Conservation (phyloP, 2,888 invertebrate species). For the Heteropelma amictum region DNA sequence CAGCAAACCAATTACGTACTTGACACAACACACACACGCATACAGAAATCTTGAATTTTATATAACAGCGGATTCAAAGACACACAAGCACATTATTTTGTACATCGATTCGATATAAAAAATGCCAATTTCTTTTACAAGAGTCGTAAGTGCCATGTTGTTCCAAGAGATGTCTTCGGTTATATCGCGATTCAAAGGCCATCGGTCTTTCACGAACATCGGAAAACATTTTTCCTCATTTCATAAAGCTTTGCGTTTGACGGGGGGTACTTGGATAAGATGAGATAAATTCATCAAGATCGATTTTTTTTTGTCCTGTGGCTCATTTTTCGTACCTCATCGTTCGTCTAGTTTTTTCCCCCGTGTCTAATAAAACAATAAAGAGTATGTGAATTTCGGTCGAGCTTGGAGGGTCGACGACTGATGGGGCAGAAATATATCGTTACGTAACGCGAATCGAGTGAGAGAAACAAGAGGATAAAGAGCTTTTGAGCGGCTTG, state of each 20-base stretch:
- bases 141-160: constrained; percentile 13
- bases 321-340: no score
- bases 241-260: no score
- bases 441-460: constrained; percentile 11
- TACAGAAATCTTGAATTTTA: constrained; percentile 40
- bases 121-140: neutral
- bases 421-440: constrained; percentile 7
- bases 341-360: no score
- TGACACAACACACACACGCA: no score
- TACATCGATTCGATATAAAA: neutral
- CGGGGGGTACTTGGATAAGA: no score
- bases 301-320: no score
- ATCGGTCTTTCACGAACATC: constrained; percentile 9
- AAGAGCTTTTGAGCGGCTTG: constrained; percentile 19
- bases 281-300: no score
- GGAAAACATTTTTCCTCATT: neutral
- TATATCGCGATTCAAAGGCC: neutral
- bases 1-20: constrained; percentile 46
- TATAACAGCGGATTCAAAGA: constrained; percentile 3
- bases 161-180: constrained; percentile 15
- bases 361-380: no score
- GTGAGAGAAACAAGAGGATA: constrained; percentile 19
- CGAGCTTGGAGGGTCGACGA: no score
- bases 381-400: no score
- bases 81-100: neutral